Conservation (phyloP, 2,888 invertebrate species). For the Arge pagana region DNA sequence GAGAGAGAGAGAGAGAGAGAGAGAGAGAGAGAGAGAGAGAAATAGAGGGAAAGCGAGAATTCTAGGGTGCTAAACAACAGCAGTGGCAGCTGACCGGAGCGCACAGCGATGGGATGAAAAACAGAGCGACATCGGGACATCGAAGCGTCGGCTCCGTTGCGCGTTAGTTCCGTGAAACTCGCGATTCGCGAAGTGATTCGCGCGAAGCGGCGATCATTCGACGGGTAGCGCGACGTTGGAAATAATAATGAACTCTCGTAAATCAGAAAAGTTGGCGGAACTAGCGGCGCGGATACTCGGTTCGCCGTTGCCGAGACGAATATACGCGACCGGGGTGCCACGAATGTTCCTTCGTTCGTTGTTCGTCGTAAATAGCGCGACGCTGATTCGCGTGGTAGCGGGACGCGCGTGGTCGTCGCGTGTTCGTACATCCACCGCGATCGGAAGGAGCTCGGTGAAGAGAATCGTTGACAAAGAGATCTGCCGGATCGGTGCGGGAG, state of each 20-base stretch:
- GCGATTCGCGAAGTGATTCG: slow-evolving; percentile 7
- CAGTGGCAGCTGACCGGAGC: too few species aligned
- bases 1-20: slow-evolving; percentile 16
- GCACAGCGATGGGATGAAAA: too few species aligned
- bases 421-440: too few species aligned
- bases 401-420: too few species aligned
- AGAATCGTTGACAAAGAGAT: slow-evolving; percentile 5
- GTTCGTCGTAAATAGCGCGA: too few species aligned
- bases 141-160: too few species aligned
- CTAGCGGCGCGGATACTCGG: slow-evolving; percentile 50
- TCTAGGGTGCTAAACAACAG: too few species aligned
- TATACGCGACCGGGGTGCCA: slow-evolving; percentile 39
- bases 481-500: slow-evolving; percentile 24
- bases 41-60: too few species aligned
- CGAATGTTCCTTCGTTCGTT: slow-evolving; percentile 42
- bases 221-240: slow-evolving; percentile 44
- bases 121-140: too few species aligned
- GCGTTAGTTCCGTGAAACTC: background rate
- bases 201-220: slow-evolving; percentile 20
- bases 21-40: too few species aligned
- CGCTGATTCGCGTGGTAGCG: too few species aligned
- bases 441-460: background rate
- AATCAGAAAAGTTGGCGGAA: slow-evolving; percentile 55
- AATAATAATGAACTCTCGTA: slow-evolving; percentile 57
- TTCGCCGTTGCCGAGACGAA: slow-evolving; percentile 40